Evolutionary conservation across 2,888 invertebrate species (phyloP), one percentile per base, ranked within the genome.

Genomic region (Petrolisthes cinctipes): DNA sequence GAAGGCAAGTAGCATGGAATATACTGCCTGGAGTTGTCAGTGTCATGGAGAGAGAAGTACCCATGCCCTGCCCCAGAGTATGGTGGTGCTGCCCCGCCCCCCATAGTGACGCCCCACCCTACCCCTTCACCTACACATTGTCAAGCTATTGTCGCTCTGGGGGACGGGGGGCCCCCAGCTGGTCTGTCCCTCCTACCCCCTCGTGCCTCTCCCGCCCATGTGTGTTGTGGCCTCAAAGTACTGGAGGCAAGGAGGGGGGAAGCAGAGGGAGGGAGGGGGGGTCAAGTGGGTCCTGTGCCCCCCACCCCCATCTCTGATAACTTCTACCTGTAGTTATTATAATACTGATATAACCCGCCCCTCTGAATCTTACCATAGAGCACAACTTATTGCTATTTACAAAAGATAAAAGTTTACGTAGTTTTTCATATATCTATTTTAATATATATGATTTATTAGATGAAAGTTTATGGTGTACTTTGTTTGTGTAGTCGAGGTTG

Each of bases 391-490:
- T 78, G 85, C 85, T 88, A 88, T 88, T 85, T 88, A 88, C 88
- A 88, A 85, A 86, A 88, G 88, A 88, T 88, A 82, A 88, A 88
- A 88, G 88, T 88, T 88, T 88, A 88, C 80, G 88, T 88, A 88
- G 88, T 88, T 88, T 86, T 88, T 88, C 88, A 88, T 88, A 88
- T 88, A 88, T 88, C 88, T 88, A 88, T 88, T 88, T 88, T 88
- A 88, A 88, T 88, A 88, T 88, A 88, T 88, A 88, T 88, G 88
- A 88, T 88, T 88, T 88, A 88, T 85, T 88, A 88, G 88, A 88
- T 82, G 88, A 88, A 86, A 88, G 75, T 88, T 88, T 88, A 88
- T 88, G 85, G 88, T 88, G 87, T 88, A 85, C 85, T 88, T 88
- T 88, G 88, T 88, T 88, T 85, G 88, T 88, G 88, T 88, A 88